phyloP scores from a whole-genome alignment of 2,888 invertebrate species.

The Anticlea derivata region DNA sequence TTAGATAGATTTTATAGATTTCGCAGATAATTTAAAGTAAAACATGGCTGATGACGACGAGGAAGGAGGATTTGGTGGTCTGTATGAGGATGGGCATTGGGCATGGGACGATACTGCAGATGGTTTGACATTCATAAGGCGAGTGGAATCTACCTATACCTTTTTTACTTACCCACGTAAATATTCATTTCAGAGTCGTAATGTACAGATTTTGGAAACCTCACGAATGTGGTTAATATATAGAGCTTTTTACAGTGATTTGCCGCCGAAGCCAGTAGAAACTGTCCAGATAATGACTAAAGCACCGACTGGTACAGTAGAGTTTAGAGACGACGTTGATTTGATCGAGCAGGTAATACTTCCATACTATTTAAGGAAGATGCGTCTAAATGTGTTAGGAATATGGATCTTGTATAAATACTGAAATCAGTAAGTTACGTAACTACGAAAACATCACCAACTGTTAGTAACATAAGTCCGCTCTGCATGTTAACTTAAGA shows the following conservation, averaged over 20 bases:
- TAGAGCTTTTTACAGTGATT: slow-evolving; percentile 60
- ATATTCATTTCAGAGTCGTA: background rate
- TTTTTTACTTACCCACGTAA: too few relatives aligned
- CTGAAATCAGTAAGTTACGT: too few relatives aligned
- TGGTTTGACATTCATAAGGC: slow-evolving; percentile 64
- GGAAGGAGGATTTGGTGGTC: slow-evolving; percentile 62
- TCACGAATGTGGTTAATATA: too few relatives aligned
- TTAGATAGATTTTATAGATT: slow-evolving; percentile 7
- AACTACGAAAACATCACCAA: too few relatives aligned
- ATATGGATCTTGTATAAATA: too few relatives aligned
- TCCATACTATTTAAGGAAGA: too few relatives aligned
- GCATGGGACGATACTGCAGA: slow-evolving; percentile 68
- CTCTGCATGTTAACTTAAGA: too few relatives aligned
- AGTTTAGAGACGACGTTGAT: slow-evolving; percentile 81
- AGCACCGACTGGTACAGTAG: slow-evolving; percentile 70
- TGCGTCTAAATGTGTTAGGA: too few relatives aligned
- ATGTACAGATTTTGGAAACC: background rate
- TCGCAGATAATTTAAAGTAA: slow-evolving; percentile 2
- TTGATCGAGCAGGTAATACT: slow-evolving; percentile 73
- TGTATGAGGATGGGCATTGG: slow-evolving; percentile 79
- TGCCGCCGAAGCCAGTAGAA: slow-evolving; percentile 59
- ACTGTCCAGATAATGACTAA: slow-evolving; percentile 57
- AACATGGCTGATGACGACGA: slow-evolving; percentile 71
- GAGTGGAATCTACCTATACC: too few relatives aligned
- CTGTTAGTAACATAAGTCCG: too few relatives aligned